phyloP scores from a whole-genome alignment of 1,140 invertebrate genomes.

The Trichonephila clavipes region DNA sequence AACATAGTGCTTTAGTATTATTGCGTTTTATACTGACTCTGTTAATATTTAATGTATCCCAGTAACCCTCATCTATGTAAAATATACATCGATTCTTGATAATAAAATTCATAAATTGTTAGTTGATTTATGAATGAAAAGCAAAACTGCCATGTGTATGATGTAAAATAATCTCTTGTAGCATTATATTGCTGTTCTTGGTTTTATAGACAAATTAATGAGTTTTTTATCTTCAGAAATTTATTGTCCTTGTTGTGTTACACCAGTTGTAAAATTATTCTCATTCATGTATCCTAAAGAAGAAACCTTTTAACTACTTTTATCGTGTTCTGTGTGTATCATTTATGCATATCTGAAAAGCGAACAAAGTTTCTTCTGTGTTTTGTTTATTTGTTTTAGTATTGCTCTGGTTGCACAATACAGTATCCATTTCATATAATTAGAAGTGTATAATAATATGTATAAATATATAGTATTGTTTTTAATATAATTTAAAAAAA shows the following conservation, averaged over 20 bases:
- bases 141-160: neutral
- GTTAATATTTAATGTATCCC: conserved; percentile 1
- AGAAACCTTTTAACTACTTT: neutral
- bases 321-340: neutral
- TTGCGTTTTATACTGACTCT: conserved; percentile 14
- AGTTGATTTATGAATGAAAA: neutral
- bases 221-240: conserved; percentile 9
- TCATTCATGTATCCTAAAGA: neutral
- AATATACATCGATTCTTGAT: neutral
- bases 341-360: conserved; percentile 1
- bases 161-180: conserved; percentile 4
- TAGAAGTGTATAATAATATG: neutral
- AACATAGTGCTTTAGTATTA: neutral
- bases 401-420: neutral
- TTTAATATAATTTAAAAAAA: neutral
- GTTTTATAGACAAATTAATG: neutral
- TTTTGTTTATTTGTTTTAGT: conserved; percentile 11
- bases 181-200: neutral
- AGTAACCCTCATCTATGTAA: neutral
- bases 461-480: conserved; percentile 18
- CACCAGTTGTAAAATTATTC: neutral
- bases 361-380: conserved; percentile 30
- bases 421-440: neutral
- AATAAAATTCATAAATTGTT: neutral
- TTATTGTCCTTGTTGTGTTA: neutral